Conservation (phyloP, 2,113 vertebrate species). For the Myiozetetes cayanensis region DNA sequence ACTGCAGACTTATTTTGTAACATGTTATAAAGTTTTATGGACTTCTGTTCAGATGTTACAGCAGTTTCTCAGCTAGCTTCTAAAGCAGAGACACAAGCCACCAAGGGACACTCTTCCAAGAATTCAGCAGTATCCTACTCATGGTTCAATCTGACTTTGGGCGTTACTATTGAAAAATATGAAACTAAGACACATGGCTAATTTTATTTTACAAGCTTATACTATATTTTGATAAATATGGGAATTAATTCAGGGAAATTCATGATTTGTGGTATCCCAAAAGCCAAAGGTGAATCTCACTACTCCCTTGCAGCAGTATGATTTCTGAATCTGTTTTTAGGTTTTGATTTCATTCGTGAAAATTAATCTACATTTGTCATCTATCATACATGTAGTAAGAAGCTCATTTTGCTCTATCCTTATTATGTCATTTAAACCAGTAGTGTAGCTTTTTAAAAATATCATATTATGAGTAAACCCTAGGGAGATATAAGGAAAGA, state of each 20-base stretch:
- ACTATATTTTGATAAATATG: background rate
- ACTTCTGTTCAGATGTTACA: background rate
- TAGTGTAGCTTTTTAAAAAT: background rate
- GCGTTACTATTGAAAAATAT: background rate
- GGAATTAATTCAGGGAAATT: background rate
- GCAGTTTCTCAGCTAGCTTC: background rate
- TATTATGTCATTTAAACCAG: background rate
- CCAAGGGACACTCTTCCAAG: background rate
- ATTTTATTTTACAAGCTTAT: background rate
- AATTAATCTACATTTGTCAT: background rate
- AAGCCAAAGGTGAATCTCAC: background rate
- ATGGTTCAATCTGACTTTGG: background rate
- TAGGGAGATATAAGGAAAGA: background rate
- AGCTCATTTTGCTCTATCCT: background rate
- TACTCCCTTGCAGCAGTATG: background rate
- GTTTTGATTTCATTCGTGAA: background rate
- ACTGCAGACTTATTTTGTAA: background rate
- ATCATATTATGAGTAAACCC: background rate
- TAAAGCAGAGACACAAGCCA: background rate
- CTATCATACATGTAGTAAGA: background rate
- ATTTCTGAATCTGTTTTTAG: background rate
- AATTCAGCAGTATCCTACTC: background rate
- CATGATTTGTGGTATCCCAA: background rate
- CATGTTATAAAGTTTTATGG: background rate
- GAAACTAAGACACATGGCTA: background rate